Percentiles rank a stretch among this genome's conserved stretches.
Evolutionary conservation across 2,888 invertebrate species (phyloP).

Genomic region (Conistra vaccinii): DNA sequence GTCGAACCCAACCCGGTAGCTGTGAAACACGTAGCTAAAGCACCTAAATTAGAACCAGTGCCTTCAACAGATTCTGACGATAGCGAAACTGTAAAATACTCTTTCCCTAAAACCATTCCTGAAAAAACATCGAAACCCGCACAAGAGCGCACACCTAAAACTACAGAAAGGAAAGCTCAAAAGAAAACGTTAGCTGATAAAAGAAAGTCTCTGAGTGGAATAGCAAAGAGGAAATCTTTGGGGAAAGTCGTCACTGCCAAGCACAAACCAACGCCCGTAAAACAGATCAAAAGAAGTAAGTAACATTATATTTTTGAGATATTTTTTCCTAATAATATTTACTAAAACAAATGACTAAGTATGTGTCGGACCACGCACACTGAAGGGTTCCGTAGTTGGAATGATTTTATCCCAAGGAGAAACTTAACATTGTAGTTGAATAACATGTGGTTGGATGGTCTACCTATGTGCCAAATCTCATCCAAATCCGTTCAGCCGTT

Average conservation of each 20-base stretch:
- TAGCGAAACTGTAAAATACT: constrained; percentile 85
- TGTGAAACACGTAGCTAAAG: constrained; percentile 70
- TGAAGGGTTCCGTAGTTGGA: too few species aligned
- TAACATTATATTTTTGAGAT: constrained; percentile 51
- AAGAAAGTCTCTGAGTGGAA: constrained; percentile 80
- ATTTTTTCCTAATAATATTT: neutral
- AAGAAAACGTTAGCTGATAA: constrained; percentile 78
- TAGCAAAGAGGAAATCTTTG: constrained; percentile 84
- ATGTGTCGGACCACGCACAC: too few species aligned
- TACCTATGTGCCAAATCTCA: too few species aligned
- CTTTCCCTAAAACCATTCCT: constrained; percentile 79
- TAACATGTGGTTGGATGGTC: too few species aligned
- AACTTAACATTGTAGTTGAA: too few species aligned
- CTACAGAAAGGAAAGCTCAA: constrained; percentile 64
- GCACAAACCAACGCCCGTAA: constrained; percentile 75
- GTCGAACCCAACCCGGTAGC: constrained; percentile 70
- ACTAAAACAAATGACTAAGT: too few species aligned
- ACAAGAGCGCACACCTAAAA: constrained; percentile 65
- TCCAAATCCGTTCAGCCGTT: too few species aligned
- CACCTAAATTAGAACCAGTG: constrained; percentile 71
- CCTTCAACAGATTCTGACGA: constrained; percentile 85
- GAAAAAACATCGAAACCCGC: constrained; percentile 67
- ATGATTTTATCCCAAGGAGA: too few species aligned
- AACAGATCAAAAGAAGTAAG: constrained; percentile 84
- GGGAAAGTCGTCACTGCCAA: constrained; percentile 74